Percentiles rank a stretch among this genome's conserved stretches.
These are phyloP conservation scores for Eidolon helvum DNA, from an alignment of 2,113 vertebrate species.

Conservation along the genomic window DNA sequence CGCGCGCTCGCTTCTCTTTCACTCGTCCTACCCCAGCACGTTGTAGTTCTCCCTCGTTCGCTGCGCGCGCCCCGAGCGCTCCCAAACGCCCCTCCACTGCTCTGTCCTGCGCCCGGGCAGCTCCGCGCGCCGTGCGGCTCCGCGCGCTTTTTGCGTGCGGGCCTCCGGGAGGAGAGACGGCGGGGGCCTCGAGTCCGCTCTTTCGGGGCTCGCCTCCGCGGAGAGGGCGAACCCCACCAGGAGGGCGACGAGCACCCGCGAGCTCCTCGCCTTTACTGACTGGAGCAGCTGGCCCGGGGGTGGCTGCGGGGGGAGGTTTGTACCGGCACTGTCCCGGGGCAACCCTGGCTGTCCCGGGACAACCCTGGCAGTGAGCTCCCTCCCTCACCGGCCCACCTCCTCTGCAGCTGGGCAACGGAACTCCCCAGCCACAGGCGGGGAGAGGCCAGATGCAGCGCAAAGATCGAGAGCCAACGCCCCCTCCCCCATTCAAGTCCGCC, in stretches of 20 bases:
- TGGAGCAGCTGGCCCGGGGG: conserved; percentile 55
- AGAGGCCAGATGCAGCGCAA: too few species aligned
- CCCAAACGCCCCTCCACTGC: fast-evolving
- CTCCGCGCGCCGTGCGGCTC: background rate
- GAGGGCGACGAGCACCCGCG: background rate
- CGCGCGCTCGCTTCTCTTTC: background rate
- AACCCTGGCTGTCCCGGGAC: conserved; percentile 45
- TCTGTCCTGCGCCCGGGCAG: fast-evolving
- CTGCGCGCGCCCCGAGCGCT: background rate
- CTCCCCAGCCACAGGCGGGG: fast-evolving
- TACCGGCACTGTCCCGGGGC: background rate
- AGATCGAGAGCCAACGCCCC: background rate
- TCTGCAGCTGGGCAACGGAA: background rate
- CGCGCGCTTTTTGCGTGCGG: background rate
- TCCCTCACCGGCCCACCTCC: background rate
- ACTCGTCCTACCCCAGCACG: background rate
- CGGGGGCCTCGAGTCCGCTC: fast-evolving
- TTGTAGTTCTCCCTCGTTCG: background rate
- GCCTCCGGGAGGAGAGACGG: fast-evolving
- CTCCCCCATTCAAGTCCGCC: fast-evolving
- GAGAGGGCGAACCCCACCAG: background rate
- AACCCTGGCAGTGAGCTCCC: background rate
- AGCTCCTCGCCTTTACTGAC: conserved; percentile 49
- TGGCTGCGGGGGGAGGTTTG: background rate
- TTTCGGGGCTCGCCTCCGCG: background rate